phyloP scores from a whole-genome alignment of 1,140 invertebrate species.

The Aphelinus atriplicis region DNA sequence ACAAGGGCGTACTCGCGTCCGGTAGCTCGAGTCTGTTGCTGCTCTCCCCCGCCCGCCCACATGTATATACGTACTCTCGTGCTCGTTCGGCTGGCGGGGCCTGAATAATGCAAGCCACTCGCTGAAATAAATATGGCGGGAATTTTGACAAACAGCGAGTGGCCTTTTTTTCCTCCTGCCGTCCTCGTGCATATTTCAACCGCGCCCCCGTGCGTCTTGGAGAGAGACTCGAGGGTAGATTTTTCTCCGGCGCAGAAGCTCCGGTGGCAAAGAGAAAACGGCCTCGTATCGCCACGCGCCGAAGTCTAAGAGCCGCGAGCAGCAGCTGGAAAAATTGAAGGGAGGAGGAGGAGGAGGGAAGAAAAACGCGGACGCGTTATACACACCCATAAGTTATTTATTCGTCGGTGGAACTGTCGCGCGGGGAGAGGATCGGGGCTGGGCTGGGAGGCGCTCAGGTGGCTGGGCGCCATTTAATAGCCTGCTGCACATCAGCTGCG shows the following conservation, averaged over 20 bases:
- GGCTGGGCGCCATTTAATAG: constrained; percentile 4
- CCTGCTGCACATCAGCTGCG: too few relatives aligned
- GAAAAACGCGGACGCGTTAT: constrained; percentile 1
- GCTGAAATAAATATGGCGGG: constrained; percentile 37
- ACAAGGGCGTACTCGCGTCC: background rate
- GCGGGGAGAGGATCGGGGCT: too few relatives aligned
- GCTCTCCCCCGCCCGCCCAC: background rate
- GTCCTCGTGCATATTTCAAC: constrained; percentile 33
- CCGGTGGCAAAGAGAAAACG: too few relatives aligned
- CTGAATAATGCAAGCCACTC: constrained; percentile 33
- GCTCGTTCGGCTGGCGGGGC: background rate
- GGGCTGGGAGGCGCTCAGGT: background rate
- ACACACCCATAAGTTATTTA: constrained; percentile 14
- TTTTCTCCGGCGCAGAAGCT: background rate
- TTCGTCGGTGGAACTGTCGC: background rate
- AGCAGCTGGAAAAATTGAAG: background rate
- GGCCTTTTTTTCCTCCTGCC: constrained; percentile 8
- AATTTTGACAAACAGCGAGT: constrained; percentile 37
- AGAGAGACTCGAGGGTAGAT: too few relatives aligned
- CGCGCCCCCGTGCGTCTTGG: background rate
- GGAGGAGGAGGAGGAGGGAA: background rate
- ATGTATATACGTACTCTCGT: background rate
- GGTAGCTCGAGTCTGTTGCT: too few relatives aligned
- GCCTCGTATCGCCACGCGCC: too few relatives aligned
- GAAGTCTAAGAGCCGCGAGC: too few relatives aligned